Base-by-base conservation (phyloP, 2,888 invertebrate species). In the Drosophila multiciliata region DNA sequence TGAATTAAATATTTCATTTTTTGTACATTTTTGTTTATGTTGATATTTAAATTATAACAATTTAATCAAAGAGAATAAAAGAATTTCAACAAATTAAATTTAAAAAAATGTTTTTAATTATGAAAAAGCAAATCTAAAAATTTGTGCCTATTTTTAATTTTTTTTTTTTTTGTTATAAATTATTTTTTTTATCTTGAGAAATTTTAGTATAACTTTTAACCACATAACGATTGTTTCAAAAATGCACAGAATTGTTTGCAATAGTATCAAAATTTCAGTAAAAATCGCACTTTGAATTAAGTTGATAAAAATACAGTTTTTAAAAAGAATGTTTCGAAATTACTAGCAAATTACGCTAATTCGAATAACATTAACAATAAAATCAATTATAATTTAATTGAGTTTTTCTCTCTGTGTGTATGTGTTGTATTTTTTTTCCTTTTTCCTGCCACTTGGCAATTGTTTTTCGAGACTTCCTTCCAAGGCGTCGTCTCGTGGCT, bases 401-500 rank as follows among this genome's bases (percentile, higher is more conserved):
- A 45, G 7, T n/a, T n/a, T 50, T 50, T 50, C 29, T 26, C n/a
- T 7, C 20, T 35, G 33, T 48, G 48, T 48, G 12, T 45, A 32
- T 23, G 33, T 35, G 12, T 53, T 29, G 42, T 36, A 52, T 61
- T 23, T 33, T 33, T 42, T 57, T 60, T 53, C 66, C 45, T 52
- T 66, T 66, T 66, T 49, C 50, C 62, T 75, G 68, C 62, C 75
- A 77, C 68, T 73, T 73, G 83, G 70, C 83, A 83, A 83, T 84
- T 88, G 86, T 84, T 81, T 87, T 82, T 61, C 82, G 59, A 60
- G 74, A 71, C 68, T 67, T 74, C n/a, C 61, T 66, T 59, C 26
- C 20, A 26, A 36, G 48, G 52, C 45, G 61, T 33, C 71, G 73
- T 40, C 59, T 76, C 66, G 66, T 63, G 68, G 59, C 71, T 57